A percentile compares a stretch with the other conserved stretches of the same genome.
phyloP scores from a whole-genome alignment of 1,140 invertebrate species.

The Meloidogyne floridensis region DNA sequence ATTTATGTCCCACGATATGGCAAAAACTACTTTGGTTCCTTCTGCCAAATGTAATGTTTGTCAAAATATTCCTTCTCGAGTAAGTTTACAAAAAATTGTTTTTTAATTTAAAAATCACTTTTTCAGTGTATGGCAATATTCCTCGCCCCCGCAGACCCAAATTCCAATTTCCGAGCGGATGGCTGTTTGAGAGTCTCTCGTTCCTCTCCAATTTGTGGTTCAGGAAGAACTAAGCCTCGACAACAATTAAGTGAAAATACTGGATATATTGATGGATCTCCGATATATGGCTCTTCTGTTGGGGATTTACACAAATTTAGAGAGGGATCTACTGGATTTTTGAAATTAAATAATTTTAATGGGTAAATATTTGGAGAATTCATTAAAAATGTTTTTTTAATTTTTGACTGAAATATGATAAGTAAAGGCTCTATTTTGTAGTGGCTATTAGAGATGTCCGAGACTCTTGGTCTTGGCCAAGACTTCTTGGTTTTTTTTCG shows the following conservation, averaged over 20 bases:
- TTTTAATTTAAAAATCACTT: no score
- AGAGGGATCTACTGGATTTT: slow-evolving; percentile 54
- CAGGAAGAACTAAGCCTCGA: slow-evolving; percentile 59
- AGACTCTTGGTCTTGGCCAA: no score
- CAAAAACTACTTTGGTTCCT: slow-evolving; percentile 64
- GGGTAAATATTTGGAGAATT: slow-evolving; percentile 31
- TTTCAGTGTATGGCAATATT: slow-evolving; percentile 59
- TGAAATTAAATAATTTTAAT: slow-evolving; percentile 63
- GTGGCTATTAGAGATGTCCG: no score
- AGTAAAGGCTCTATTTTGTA: neutral
- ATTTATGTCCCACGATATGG: slow-evolving; percentile 65
- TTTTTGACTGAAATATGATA: no score
- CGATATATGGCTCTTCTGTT: slow-evolving; percentile 58
- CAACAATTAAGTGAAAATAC: slow-evolving; percentile 65
- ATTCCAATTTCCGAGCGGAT: slow-evolving; percentile 57
- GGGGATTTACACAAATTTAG: slow-evolving; percentile 62
- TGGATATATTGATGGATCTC: slow-evolving; percentile 58
- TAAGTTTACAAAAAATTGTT: slow-evolving; percentile 1
- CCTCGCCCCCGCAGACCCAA: slow-evolving; percentile 52
- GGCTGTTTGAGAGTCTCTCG: slow-evolving; percentile 60
- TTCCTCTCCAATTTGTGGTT: slow-evolving; percentile 65
- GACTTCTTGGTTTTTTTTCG: no score
- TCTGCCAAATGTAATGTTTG: slow-evolving; percentile 65
- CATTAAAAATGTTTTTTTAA: no score
- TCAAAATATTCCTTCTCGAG: slow-evolving; percentile 61